Evolutionary conservation across 2,888 invertebrate genomes (phyloP).

Genomic region (Amphipoea oculea): DNA sequence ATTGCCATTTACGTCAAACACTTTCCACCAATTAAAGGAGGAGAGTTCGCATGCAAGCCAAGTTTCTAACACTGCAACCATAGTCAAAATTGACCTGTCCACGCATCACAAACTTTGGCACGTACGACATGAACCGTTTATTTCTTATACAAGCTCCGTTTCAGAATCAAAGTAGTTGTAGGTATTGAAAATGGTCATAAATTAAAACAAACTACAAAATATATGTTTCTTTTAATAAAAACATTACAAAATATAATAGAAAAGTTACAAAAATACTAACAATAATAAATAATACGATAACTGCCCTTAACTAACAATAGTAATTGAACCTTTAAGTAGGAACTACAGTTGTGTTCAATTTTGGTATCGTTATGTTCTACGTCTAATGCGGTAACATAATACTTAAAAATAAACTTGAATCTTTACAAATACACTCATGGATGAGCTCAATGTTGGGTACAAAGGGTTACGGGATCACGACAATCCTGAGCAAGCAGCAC

Average conservation of each 20-base stretch:
- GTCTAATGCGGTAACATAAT: not conserved
- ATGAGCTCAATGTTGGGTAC: not conserved
- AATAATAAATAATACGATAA: conserved; percentile 58
- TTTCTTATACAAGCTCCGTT: conserved; percentile 8
- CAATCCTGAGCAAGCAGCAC: not conserved
- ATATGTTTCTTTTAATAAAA: conserved; percentile 65
- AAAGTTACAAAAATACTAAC: conserved; percentile 46
- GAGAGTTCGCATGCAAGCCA: conserved; percentile 70
- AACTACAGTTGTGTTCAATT: conserved; percentile 23
- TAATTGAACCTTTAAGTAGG: conserved; percentile 11
- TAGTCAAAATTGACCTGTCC: conserved; percentile 1
- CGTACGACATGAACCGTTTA: not conserved
- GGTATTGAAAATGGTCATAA: conserved; percentile 38
- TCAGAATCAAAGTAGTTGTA: conserved; percentile 32
- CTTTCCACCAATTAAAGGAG: conserved; percentile 67
- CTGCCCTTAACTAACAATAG: conserved; percentile 24
- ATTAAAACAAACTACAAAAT: conserved; percentile 59
- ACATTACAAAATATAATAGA: conserved; percentile 53
- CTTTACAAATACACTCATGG: conserved; percentile 2
- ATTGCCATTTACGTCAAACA: conserved; percentile 84
- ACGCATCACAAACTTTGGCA: conserved; percentile 1
- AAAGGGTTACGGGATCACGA: not conserved
- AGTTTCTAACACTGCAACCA: conserved; percentile 51
- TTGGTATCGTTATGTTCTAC: conserved; percentile 29
- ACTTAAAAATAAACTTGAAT: conserved; percentile 1